Evolutionary conservation across 2,113 vertebrate species (phyloP), one percentile per base, ranked within the genome.

Genomic region (Oxygymnocypris stewartii): DNA sequence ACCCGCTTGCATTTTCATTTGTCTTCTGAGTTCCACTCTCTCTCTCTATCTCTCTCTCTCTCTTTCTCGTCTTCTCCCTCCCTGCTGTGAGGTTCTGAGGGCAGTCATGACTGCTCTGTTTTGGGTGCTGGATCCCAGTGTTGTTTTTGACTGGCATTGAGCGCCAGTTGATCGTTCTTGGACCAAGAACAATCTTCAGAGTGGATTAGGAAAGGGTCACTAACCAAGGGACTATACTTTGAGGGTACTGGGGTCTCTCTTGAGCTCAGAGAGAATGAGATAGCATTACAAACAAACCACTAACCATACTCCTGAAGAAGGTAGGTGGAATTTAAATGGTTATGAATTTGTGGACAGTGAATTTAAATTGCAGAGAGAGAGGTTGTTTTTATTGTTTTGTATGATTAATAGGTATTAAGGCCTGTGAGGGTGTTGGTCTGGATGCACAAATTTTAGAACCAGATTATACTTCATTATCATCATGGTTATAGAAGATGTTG

Each of bases 1-100:
- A 14, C 12, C 63, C 28, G 85, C 71, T 49, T 82, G 51, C 79
- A 69, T 37, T 67, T 73, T 84, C 49, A 84, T 84, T 74, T 74
- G 69, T 74, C 69, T 74, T 13, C 54, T 63, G 25, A 59, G 13
- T 51, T 18, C 63, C 51, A 6, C 35, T 8, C 25, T 44, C 20
- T 42, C 28, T 65, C 31, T 63, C 57, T 61, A n/a, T 79, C 77
- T 76, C 57, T 20, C 80, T 69, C 59, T 73, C 75, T 37, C 81
- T 76, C 44, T 80, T 67, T 47, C 31, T 20, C 42, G 25, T 84
- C 65, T 80, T 81, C 47, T 80, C 78, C 61, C 69, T 88, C 37
- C 61, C 28, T 69, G 85, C 20, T 6, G 67, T 47, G 87, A 79
- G 85, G 87, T 51, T 82, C 84, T 90, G 88, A 91, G 87, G 2